Evolutionary conservation across 2,113 vertebrate species (phyloP), one percentile per base, ranked within the genome.

Genomic region (Neoarius graeffei): DNA sequence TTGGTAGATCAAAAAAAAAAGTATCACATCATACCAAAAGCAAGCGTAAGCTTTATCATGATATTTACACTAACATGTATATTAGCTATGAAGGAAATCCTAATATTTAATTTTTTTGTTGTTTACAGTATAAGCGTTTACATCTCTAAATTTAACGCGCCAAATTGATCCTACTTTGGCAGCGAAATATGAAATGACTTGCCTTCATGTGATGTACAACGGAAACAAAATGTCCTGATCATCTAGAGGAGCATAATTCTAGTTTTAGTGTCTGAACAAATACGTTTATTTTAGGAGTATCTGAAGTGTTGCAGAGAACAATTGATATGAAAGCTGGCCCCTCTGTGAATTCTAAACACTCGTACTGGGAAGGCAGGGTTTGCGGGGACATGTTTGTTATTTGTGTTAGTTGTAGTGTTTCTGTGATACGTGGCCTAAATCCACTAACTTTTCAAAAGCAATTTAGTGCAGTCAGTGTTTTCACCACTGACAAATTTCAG

Each of bases 111-210:
- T 7, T 6, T 80, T 56, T 56, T n/a, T 64, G 27, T 66, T 74
- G 88, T 87, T 89, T 87, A 76, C 86, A 71, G 59, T 80, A 14
- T 35, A 89, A 25, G 25, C 11, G 27, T 88, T 89, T 88, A 77
- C 89, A 90, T 86, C 8, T 90, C 83, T 25, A 23, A 77, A 48
- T 81, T 23, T 59, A 15, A 48, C 56, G 23, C 19, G n/a, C 66
- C 79, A 79, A 77, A 85, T n/a, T 85, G 19, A 60, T 74, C 20
- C 74, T 42, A 50, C 80, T 86, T 42, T 80, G 74, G 27, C n/a
- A n/a, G 25, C 30, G 35, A 15, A 76, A 52, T 52, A 52, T 64
- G 3, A 27, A 67, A 80, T 13, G 0, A 25, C 23, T 74, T 74
- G 15, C 50, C 14, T 59, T 54, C 35, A 2, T 50, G 23, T 67